Conservation (phyloP, 2,797 vertebrate genomes). For the Sebastolobus alascanus region DNA sequence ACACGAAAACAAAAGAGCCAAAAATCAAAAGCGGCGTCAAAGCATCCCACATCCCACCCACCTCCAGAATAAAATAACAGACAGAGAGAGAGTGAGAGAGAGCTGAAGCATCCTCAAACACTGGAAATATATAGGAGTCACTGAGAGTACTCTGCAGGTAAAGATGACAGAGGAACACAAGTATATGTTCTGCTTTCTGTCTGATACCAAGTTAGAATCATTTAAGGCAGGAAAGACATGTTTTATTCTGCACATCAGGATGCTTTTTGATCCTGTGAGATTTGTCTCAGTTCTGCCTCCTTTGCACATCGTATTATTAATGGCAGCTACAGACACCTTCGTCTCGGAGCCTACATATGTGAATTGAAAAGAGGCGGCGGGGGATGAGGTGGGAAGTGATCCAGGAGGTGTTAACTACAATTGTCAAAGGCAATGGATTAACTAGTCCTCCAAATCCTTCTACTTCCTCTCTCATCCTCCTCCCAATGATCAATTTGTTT, state of each 20-base stretch:
- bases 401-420: constrained; percentile 26
- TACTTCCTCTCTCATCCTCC: constrained; percentile 17
- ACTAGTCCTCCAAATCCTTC: not conserved
- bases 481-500: constrained; percentile 20
- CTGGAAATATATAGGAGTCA: not conserved
- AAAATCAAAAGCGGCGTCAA: constrained; percentile 6
- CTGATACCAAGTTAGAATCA: not conserved
- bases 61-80: not conserved
- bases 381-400: constrained; percentile 3
- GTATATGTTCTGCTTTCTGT: not conserved
- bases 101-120: not conserved
- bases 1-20: not conserved
- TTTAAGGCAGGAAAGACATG: not conserved
- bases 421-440: constrained; percentile 33
- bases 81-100: not conserved
- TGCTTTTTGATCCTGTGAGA: constrained; percentile 7
- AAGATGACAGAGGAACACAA: constrained; percentile 9
- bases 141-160: not conserved
- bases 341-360: not conserved
- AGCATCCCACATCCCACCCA: not conserved
- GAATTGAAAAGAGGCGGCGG: not conserved
- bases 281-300: not conserved
- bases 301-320: constrained; percentile 44
- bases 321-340: constrained; percentile 33
- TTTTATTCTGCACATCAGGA: constrained; percentile 4